Base-by-base conservation (phyloP, 2,797 vertebrate species). In the Salarias fasciatus region DNA sequence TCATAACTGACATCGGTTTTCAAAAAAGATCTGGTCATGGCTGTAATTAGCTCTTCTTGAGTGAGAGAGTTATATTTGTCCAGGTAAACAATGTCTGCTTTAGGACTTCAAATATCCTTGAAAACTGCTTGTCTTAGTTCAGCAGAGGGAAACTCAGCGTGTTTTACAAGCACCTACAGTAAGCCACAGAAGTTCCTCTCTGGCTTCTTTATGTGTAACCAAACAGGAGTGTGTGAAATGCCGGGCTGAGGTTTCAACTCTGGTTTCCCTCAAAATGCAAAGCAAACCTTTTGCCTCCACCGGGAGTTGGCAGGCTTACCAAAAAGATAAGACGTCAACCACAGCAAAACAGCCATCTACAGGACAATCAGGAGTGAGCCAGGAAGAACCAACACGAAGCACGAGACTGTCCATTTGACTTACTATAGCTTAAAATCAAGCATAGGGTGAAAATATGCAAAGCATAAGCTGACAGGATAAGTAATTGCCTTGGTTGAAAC, bases 151-250 rank as follows among this genome's bases (percentile, higher is more conserved):
- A 52, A 58, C 72, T 65, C 69, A 72, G 77, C 65, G 43, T 37
- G 14, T 53, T 73, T 77, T 72, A 55, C 69, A 70, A 82, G 85
- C 53, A 36, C 67, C 44, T 66, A 75, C 68, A 75, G 60, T 68
- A 50, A 67, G 38, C 69, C 69, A 40, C 77, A 63, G 53, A 75
- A 6, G 71, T 52, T 60, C 48, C 58, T 80, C 60, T 81, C 47
- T 81, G 82, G 87, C 79, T 68, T 77, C 60, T 66, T 42, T 40
- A 60, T 66, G 70, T 47, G 46, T 37, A 64, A 61, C 54, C 73
- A 65, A n/a, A 7, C 65, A 38, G 70, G 75, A 66, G 56, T 54
- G 65, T 85, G 80, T 74, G 64, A 86, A 82, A 86, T 82, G 42
- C 69, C 80, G 57, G 62, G 15, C 38, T 18, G 55, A 29, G 40